Base-by-base conservation (phyloP, 2,113 vertebrate genomes). In the Lepus americanus region DNA sequence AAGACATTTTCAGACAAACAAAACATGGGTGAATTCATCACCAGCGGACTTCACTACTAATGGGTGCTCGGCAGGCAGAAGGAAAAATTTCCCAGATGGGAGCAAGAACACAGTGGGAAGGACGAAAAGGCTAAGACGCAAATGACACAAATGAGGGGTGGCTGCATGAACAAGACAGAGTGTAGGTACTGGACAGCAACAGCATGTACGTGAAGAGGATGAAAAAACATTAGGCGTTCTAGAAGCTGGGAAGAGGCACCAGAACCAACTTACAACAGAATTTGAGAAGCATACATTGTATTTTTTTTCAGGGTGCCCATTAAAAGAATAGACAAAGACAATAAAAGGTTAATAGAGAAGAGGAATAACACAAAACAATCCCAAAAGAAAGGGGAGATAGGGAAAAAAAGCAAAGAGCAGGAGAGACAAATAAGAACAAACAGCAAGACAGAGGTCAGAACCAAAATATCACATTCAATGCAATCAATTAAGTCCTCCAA, bases 1-100 rank as follows among this genome's bases (percentile, higher is more conserved):
- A 95, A 93, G 81, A 51, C 39, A 73, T 51, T 91, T 83, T 84
- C 55, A 74, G 70, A 53, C 66, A 88, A 87, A 87, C 33, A 78
- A 70, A 82, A 61, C 66, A n/a, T 16, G 59, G 87, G 27, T 11
- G 74, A 61, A 66, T 36, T 70, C 1, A 0, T 77, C 82, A 93
- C 4, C 63, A 67, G 77, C 49, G 72, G 23, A 66, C 39, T 49
- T 36, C 70, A 77, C 87, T 1, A n/a, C 61, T 64, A 31, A 89
- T 39, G 9, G 16, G 12, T 70, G 6, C 64, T 73, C 29, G 61
- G 39, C 17, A 22, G 33, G n/a, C 53, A 85, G 61, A 83, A 67
- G 36, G n/a, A 61, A 89, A 92, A 73, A 49, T 3, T 29, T 13
- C 29, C 9, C 61, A 51, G 25, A 82, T 69, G 53, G 69, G 61